Conservation (phyloP, 2,113 vertebrate genomes). For the Gambusia affinis region DNA sequence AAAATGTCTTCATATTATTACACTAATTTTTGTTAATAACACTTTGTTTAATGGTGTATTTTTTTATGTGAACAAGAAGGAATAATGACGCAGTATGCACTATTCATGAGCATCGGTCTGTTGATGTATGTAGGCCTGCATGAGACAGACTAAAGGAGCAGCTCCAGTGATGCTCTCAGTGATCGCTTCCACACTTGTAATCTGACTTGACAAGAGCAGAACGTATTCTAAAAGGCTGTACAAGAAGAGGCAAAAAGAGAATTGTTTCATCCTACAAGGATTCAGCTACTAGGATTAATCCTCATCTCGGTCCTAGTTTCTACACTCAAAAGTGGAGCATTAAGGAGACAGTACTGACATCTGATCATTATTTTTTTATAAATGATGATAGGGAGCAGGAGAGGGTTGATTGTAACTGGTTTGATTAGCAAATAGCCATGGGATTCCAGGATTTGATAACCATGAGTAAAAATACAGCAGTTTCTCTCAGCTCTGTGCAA, state of each 20-base stretch:
- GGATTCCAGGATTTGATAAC: not conserved
- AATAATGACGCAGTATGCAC: not conserved
- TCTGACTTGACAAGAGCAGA: conserved; percentile 26
- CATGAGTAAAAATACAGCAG: not conserved
- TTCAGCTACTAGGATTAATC: conserved; percentile 11
- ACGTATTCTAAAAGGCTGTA: conserved; percentile 30
- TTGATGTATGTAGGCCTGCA: conserved; percentile 3
- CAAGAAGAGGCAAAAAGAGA: conserved; percentile 5
- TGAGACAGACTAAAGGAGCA: conserved; percentile 13
- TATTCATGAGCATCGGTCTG: conserved; percentile 11
- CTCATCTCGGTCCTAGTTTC: conserved; percentile 15
- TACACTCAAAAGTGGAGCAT: not conserved
- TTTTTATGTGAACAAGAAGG: not conserved
- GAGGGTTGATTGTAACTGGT: not conserved
- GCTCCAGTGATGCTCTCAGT: conserved; percentile 12
- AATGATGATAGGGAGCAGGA: not conserved
- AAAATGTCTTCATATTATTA: not conserved
- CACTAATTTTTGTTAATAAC: not conserved
- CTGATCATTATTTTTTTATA: not conserved
- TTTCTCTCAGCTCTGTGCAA: not conserved
- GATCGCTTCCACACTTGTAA: conserved; percentile 41
- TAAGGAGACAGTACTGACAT: conserved; percentile 1
- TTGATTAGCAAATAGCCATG: conserved; percentile 17
- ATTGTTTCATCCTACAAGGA: conserved; percentile 15
- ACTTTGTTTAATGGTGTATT: not conserved